These are phyloP conservation scores for Ianthella basta DNA, from an alignment of 37 sponge, comb jelly and placozoan genomes.

Conservation along the genomic window DNA sequence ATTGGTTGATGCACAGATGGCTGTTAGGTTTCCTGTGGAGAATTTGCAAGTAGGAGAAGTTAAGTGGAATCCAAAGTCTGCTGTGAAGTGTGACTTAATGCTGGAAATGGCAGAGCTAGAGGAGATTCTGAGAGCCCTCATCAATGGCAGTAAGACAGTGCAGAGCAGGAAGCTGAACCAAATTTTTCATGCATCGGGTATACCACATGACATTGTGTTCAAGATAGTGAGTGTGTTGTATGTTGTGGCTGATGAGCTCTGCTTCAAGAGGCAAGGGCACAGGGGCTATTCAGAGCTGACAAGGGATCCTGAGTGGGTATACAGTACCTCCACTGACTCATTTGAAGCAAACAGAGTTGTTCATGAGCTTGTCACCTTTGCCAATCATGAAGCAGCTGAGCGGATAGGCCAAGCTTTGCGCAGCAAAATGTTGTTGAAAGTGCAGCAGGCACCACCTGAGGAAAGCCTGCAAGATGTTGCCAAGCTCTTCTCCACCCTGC, in stretches of 20 bases:
- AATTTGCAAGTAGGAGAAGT: too few relatives aligned
- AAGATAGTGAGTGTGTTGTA: background rate
- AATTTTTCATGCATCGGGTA: too few relatives aligned
- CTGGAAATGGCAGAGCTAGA: too few relatives aligned
- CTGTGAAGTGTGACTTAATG: too few relatives aligned
- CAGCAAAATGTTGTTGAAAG: constrained; percentile 38
- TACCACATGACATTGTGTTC: too few relatives aligned
- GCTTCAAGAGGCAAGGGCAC: constrained; percentile 11
- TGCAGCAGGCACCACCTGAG: background rate
- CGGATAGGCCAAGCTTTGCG: background rate
- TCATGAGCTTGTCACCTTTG: constrained; percentile 70
- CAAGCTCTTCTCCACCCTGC: background rate
- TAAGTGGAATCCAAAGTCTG: too few relatives aligned
- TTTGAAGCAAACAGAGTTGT: constrained; percentile 55
- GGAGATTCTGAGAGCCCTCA: too few relatives aligned
- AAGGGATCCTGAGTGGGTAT: background rate
- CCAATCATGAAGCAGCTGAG: constrained; percentile 58
- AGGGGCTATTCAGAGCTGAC: background rate
- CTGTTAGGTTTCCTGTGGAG: background rate
- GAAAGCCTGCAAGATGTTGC: background rate
- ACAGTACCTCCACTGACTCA: background rate
- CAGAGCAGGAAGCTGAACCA: too few relatives aligned
- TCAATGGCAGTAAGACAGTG: too few relatives aligned
- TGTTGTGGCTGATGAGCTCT: background rate
- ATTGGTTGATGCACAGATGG: background rate